Evolutionary conservation across 2,888 invertebrate genomes (phyloP).

Genomic region (Hesperia comma): DNA sequence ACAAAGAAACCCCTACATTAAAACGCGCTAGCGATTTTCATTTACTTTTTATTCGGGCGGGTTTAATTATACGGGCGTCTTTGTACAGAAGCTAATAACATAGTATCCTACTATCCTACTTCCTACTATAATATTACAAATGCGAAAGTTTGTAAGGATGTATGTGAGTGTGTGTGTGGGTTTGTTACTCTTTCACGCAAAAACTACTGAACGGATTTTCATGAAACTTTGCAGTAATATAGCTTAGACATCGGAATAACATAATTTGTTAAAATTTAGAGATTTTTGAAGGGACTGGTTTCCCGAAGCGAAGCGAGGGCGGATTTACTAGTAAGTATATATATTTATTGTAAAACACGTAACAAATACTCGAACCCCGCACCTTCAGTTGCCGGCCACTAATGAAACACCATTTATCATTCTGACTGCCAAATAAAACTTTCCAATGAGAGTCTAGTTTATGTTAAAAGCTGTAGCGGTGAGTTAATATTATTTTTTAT

Average conservation of each 20-base stretch:
- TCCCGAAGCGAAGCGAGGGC: too few relatives aligned
- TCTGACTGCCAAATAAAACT: constrained; percentile 75
- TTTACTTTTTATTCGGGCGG: constrained; percentile 34
- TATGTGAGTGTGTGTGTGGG: too few relatives aligned
- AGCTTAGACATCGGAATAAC: too few relatives aligned
- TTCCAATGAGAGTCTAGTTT: constrained; percentile 50
- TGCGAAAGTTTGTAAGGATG: too few relatives aligned
- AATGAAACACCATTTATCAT: constrained; percentile 80
- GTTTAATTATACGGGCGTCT: constrained; percentile 4
- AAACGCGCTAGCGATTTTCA: constrained; percentile 24
- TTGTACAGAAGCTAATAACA: constrained; percentile 28
- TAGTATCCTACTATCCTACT: too few relatives aligned
- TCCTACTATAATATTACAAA: too few relatives aligned
- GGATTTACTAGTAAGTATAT: too few relatives aligned
- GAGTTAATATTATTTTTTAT: neutral
- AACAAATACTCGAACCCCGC: constrained; percentile 56
- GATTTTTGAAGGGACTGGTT: too few relatives aligned
- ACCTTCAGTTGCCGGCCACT: constrained; percentile 61
- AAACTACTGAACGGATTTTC: too few relatives aligned
- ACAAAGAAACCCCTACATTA: constrained; percentile 15
- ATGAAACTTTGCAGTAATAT: too few relatives aligned
- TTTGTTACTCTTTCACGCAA: too few relatives aligned
- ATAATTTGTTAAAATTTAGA: too few relatives aligned
- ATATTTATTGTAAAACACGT: constrained; percentile 54
- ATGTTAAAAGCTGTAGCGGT: constrained; percentile 36